Base-by-base conservation (phyloP, 2,797 vertebrate species). In the Peromyscus melanophrys region DNA sequence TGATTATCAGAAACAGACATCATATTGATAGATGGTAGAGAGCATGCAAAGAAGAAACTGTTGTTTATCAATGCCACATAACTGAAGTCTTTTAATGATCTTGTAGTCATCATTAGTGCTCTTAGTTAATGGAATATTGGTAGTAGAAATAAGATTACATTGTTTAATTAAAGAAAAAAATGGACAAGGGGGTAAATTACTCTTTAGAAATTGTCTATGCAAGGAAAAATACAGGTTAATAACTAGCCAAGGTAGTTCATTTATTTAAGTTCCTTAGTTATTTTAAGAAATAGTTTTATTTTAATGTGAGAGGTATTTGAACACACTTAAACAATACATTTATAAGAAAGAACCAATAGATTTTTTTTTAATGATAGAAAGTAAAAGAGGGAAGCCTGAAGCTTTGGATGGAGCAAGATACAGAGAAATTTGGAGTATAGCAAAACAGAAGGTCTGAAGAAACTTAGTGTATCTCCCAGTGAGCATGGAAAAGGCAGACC, bases 231-330 rank as follows among this genome's bases (percentile, higher is more conserved):
- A 71, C 1, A 65, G 27, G 27, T 55, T 90, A 90, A 37, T 63
- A 69, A 83, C 89, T 49, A 78, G 37, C 63, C 81, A 76, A 93
- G 11, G 43, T 29, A 57, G 6, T 73, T 73, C 12, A 43, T 55
- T 77, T 76, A 61, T 73, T 89, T 43, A 85, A 55, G 13, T 63
- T 29, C 21, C 8, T 37, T 83, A 69, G 31, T 61, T 85, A 16
- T 63, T 78, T 65, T 69, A 80, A 90, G 27, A 63, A 73, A n/a
- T 21, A 82, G 10, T 89, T 93, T 67, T 59, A 59, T 85, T 85
- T 94, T 88, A 61, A 67, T 61, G 77, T 93, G 59, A 77, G 55
- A 95, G 25, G 12, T 59, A 73, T n/a, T 77, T 94, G 86, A 94
- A 61, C 12, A 76, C 55, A 69, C 84, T 83, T 80, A 57, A 21